These are phyloP conservation scores for Fratercula arctica DNA, from an alignment of 2,797 vertebrate species.

Conservation along the genomic window DNA sequence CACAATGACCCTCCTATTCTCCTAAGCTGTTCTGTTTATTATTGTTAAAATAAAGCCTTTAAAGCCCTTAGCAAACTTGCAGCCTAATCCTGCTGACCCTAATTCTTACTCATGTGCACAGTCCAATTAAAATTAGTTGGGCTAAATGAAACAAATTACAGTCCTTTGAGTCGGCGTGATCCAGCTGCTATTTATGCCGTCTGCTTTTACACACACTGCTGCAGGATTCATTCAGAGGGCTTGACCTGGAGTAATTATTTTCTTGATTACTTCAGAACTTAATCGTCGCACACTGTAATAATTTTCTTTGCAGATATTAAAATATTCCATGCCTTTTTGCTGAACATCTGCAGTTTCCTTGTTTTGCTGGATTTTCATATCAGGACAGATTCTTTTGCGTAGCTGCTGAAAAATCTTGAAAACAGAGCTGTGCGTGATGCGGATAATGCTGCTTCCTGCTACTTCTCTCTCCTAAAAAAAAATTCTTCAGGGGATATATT, in stretches of 20 bases:
- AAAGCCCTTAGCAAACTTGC: conserved; percentile 32
- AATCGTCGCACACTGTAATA: background rate
- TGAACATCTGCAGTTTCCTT: conserved; percentile 11
- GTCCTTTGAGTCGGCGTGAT: rapidly evolving
- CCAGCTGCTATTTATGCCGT: background rate
- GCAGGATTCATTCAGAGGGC: background rate
- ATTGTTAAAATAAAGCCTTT: conserved; percentile 43
- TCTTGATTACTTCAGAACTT: background rate
- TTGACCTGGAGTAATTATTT: background rate
- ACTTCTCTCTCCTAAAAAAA: background rate
- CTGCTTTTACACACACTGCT: background rate
- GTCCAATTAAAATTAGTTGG: conserved; percentile 38
- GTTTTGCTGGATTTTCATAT: background rate
- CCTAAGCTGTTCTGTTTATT: conserved; percentile 2
- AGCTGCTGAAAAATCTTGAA: background rate
- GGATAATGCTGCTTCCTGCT: conserved; percentile 1
- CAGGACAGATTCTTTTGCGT: background rate
- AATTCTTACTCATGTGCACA: conserved; percentile 18
- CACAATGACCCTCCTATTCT: conserved; percentile 24
- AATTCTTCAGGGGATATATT: background rate
- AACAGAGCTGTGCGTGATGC: background rate
- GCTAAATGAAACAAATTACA: conserved; percentile 8
- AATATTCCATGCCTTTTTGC: background rate
- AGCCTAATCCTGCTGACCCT: conserved; percentile 24
- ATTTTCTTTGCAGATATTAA: background rate